Evolutionary conservation across 2,113 vertebrate species (phyloP), one percentile per base, ranked within the genome.

Genomic region (Romanogobio albipinnatus): DNA sequence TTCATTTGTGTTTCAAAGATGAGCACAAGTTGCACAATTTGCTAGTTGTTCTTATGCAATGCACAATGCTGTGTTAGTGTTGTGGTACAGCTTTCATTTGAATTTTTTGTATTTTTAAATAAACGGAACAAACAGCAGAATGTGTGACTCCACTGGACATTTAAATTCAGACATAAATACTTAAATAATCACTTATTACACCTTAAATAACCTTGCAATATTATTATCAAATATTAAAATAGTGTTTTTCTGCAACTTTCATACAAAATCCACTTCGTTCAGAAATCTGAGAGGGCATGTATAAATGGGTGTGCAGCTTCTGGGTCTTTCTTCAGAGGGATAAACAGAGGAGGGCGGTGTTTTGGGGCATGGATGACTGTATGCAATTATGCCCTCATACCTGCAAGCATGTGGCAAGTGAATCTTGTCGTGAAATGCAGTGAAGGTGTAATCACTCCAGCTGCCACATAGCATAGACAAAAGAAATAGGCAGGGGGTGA

Each of bases 381-480:
- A 45, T 19, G 58, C 36, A 79, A n/a, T 15, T 26, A 24, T 74
- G 39, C n/a, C 58, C 45, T 80, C 39, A 62, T 62, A 29, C 33
- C 39, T 47, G 36, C 39, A 80, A 47, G 39, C 14, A 80, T 62
- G 58, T 64, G 77, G 39, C 39, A 80, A 62, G 58, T 64, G 77
- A 79, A 62, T 62, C 39, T 45, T 62, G 76, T 24, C 14, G 13
- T 43, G 76, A 59, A 45, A 61, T 4, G 0, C 36, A 26, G 56
- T 77, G 19, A 59, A 61, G 36, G 33, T 78, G 11, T 78, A 39
- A 78, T 43, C 75, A 58, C 33, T 78, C 56, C 76, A 61, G 76
- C 53, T 78, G 22, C 76, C 17, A 78, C 33, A 59, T 7, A 59
- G 53, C 53, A 47, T 24, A 49, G 71, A 59, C 53, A 43, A 43